Percentiles rank a stretch among this genome's conserved stretches.
phyloP scores from a whole-genome alignment of 2,113 vertebrate genomes.

The Semnornis frantzii region DNA sequence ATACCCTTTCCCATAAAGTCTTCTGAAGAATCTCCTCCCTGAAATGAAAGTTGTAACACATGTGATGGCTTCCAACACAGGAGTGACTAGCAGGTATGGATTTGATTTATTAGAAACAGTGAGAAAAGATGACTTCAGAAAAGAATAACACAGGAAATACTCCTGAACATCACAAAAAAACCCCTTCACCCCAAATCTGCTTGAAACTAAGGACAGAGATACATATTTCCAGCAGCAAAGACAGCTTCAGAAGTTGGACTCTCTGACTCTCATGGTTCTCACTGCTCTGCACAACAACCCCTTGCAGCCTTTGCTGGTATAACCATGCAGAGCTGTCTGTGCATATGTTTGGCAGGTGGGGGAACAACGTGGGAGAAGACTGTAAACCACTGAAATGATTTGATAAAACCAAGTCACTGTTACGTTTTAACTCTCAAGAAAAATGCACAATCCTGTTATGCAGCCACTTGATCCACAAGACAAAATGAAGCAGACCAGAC shows the following conservation, averaged over 20 bases:
- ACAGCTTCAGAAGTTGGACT: neutral
- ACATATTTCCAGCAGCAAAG: neutral
- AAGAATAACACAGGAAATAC: neutral
- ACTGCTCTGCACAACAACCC: neutral
- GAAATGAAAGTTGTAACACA: neutral
- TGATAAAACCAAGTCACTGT: neutral
- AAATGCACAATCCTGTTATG: neutral
- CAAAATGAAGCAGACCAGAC: neutral
- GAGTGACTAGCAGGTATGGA: neutral
- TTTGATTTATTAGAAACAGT: neutral
- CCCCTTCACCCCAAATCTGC: neutral
- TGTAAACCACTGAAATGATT: neutral
- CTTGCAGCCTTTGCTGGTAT: neutral
- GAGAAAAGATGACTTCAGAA: neutral
- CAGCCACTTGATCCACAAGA: neutral
- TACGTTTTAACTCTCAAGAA: neutral
- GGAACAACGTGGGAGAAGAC: neutral
- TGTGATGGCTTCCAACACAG: neutral
- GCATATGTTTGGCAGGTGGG: neutral
- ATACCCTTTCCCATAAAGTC: conserved; percentile 95
- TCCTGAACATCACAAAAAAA: neutral
- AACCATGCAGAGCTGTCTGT: neutral
- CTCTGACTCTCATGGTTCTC: neutral
- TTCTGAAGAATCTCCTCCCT: conserved; percentile 98
- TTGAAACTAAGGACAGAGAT: neutral